A percentile compares a stretch with the other conserved stretches of the same genome.
Conservation (phyloP, 2,113 vertebrate species). For the Protobothrops flavoviridis region DNA sequence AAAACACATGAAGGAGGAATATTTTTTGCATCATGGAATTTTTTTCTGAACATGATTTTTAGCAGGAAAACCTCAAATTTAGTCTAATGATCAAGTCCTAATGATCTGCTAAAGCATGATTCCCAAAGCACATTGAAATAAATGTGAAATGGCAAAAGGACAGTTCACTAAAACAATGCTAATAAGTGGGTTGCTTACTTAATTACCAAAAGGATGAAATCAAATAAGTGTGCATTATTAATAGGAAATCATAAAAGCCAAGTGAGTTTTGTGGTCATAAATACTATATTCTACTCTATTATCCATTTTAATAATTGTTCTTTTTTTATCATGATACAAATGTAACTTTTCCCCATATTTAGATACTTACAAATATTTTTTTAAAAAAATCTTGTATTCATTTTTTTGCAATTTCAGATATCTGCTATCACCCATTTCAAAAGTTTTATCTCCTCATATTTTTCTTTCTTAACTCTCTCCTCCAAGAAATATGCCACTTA, state of each 20-base stretch:
- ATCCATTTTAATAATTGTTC: background rate
- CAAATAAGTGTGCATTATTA: conserved; percentile 20
- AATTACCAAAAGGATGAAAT: conserved; percentile 32
- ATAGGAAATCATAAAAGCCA: conserved; percentile 25
- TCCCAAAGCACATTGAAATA: conserved; percentile 17
- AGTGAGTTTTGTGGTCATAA: background rate
- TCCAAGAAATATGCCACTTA: background rate
- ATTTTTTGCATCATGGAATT: background rate
- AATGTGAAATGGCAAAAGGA: conserved; percentile 25
- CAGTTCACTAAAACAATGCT: conserved; percentile 40
- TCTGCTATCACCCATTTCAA: background rate
- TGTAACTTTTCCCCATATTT: background rate
- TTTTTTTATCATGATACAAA: conserved; percentile 1
- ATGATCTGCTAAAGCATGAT: conserved; percentile 40
- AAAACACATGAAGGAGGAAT: conserved; percentile 27
- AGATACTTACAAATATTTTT: background rate
- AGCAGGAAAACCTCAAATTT: conserved; percentile 40
- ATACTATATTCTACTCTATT: background rate
- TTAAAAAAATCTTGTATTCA: background rate
- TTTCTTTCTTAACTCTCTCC: background rate
- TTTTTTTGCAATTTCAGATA: background rate
- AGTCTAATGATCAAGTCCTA: conserved; percentile 40
- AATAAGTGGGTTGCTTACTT: conserved; percentile 21
- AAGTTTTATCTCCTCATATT: background rate
- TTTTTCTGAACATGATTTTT: conserved; percentile 20